Evolutionary conservation across 2,113 vertebrate species (phyloP), one percentile per base, ranked within the genome.

Genomic region (Pleuronectes platessa): DNA sequence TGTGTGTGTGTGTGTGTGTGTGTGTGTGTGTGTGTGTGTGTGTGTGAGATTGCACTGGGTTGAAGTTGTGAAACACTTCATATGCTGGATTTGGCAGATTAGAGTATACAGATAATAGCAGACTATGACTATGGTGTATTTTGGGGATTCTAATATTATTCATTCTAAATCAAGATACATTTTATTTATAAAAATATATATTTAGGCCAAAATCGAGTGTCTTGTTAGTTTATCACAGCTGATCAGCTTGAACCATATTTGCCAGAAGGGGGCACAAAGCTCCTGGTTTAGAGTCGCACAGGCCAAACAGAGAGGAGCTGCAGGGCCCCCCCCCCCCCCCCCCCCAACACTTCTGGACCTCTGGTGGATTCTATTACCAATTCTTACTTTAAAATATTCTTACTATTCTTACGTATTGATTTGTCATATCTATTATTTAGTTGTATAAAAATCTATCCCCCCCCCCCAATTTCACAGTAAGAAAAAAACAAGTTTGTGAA

Each of bases 251-350:
- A 83, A 71, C 95, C 97, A 96, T 95, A 92, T 31, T 92, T 84
- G 73, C 95, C 97, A 96, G 96, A 92, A 97, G 97, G 93, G 97
- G 97, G 97, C 92, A 95, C 94, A 94, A 93, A 96, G 79, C 89
- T 90, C 86, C 96, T 93, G 92, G 78, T 74, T 87, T 79, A 86
- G 14, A 70, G 58, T 75, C 58, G 1, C 17, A 18, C 40, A 13
- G 40, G 40, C 10, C 2, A 1, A 12, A 13, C 17, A 49, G 47
- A 49, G 42, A 15, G 47, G 15, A 49, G 8, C 2, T 4, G 0
- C 55, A 59, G 78, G 79, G 77, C 84, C 62, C 84, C 62, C n/a
- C n/a, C n/a, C n/a, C n/a, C n/a, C 26, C 26, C 26, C 26, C 26
- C 26, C 26, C 26, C 26, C 26, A 26, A 4, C 71, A 51, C 69